Evolutionary conservation across 2,113 vertebrate species (phyloP).

Genomic region (Sebastes schlegelii): DNA sequence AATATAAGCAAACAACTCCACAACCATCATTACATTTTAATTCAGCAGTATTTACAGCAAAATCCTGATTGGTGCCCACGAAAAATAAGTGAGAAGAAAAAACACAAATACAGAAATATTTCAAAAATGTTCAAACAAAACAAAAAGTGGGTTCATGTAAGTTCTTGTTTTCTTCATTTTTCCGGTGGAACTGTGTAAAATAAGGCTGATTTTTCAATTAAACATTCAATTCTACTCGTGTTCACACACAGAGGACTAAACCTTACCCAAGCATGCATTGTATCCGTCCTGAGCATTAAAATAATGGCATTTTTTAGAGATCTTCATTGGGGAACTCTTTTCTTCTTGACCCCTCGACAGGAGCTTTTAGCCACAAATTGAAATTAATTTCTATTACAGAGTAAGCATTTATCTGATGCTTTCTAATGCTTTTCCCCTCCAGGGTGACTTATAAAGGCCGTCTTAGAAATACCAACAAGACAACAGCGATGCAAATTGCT

Average conservation of each 20-base stretch:
- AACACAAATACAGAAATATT: too few relatives aligned
- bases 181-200: not conserved
- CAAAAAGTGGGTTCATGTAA: not conserved
- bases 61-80: too few relatives aligned
- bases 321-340: not conserved
- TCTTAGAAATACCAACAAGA: conserved; percentile 5
- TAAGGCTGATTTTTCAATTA: not conserved
- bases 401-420: not conserved
- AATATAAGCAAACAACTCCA: too few relatives aligned
- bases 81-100: too few relatives aligned
- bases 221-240: not conserved
- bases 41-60: too few relatives aligned
- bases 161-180: not conserved
- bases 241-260: not conserved
- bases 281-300: too few relatives aligned
- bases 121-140: not conserved
- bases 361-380: not conserved
- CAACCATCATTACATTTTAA: too few relatives aligned
- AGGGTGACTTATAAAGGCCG: not conserved
- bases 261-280: not conserved
- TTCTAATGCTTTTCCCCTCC: not conserved
- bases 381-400: not conserved
- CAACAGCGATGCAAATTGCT: not conserved
- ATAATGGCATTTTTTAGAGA: too few relatives aligned
- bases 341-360: not conserved